Evolutionary conservation across 2,113 vertebrate species (phyloP), one percentile per base, ranked within the genome.

Genomic region (Eidolon helvum): DNA sequence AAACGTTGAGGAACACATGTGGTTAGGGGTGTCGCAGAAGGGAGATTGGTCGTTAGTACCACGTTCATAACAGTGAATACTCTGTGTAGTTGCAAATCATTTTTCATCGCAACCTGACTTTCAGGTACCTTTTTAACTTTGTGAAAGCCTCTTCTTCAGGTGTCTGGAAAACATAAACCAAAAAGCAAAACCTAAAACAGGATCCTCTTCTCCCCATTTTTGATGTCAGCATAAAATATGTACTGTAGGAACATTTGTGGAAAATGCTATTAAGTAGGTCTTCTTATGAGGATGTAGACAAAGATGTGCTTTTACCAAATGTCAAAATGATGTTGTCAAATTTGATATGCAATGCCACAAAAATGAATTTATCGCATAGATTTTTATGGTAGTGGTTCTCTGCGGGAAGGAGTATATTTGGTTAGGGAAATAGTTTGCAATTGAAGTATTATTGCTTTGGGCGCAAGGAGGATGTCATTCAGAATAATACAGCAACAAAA

Each of bases 371-470:
- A 80, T 95, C 79, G 78, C 89, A 21, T 84, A 92, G 68, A 98
- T 97, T 97, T 98, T 91, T 94, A 97, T 96, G 95, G 94, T 74
- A 95, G 97, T 90, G 8, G 82, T 71, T 94, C 97, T 96, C 97
- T 94, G 79, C 87, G 95, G 98, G 86, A 96, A 96, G 89, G 72
- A 94, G 83, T 94, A 89, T 96, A 96, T 97, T 95, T 97, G 96
- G 94, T 97, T 94, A 96, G 96, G 95, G 96, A 98, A 97, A 94
- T 95, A 87, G 94, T 96, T 97, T 83, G 94, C 83, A 97, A 96
- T 95, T 74, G 95, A 96, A 94, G 86, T 77, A 84, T 98, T 98
- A 98, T 97, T 97, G 96, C 97, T 97, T 98, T 96, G 95, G 94
- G 98, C 68, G 28, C 93, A 96, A 97, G 91, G 91, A 94, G 82